Evolutionary conservation across 2,113 vertebrate genomes (phyloP).

Genomic region (Ictalurus furcatus): DNA sequence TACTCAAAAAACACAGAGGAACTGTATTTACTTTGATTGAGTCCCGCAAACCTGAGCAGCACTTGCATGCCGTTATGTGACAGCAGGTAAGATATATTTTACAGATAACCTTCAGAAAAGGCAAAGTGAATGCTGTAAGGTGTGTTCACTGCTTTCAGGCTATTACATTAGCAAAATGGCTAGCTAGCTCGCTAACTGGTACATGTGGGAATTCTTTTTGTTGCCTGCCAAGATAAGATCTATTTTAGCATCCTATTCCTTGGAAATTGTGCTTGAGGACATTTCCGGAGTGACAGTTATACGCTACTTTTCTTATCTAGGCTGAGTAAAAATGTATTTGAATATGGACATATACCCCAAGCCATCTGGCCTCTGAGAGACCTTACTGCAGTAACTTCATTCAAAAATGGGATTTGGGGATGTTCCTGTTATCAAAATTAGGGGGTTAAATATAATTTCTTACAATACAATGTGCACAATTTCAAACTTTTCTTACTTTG

Average conservation of each 20-base stretch:
- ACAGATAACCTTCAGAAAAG: slow-evolving; percentile 2
- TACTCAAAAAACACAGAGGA: neutral
- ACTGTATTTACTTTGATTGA: neutral
- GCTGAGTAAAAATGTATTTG: neutral
- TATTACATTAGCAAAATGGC: neutral
- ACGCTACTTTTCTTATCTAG: no score
- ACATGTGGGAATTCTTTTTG: neutral
- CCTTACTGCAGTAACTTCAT: neutral
- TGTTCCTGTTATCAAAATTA: neutral
- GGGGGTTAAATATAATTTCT: neutral
- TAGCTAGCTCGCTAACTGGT: neutral
- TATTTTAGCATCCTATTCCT: neutral
- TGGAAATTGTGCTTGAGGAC: neutral
- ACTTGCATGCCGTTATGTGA: neutral
- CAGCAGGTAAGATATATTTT: neutral
- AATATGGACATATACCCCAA: neutral
- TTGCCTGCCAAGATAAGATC: neutral
- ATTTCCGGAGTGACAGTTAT: neutral
- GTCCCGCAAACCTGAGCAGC: neutral
- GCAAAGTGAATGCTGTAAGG: neutral
- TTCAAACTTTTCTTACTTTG: neutral
- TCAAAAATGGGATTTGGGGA: neutral
- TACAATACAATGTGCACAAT: neutral
- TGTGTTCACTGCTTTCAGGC: neutral
- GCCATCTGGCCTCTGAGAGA: neutral